Conservation (phyloP, 1,140 invertebrate genomes). For the Chymomyza costata region DNA sequence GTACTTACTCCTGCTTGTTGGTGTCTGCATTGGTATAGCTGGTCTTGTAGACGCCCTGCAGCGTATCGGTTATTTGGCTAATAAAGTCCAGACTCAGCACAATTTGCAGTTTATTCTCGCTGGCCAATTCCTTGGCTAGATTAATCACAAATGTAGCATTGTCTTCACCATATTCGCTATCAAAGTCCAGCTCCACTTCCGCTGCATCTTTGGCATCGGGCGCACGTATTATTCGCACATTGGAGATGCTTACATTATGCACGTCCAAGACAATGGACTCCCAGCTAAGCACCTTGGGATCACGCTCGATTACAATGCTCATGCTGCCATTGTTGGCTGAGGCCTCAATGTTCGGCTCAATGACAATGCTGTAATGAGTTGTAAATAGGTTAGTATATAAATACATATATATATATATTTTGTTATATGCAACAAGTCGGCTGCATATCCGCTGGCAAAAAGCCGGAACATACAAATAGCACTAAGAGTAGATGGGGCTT, state of each 20-base stretch:
- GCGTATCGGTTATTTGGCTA: constrained; percentile 79
- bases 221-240: constrained; percentile 57
- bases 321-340: constrained; percentile 64
- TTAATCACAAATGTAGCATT: constrained; percentile 64
- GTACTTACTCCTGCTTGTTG: constrained; percentile 80
- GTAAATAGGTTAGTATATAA: background rate
- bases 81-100: constrained; percentile 79
- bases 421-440: background rate
- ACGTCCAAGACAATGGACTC: constrained; percentile 72
- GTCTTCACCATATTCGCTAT: constrained; percentile 59
- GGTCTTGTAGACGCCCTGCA: constrained; percentile 88
- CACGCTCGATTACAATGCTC: constrained; percentile 58
- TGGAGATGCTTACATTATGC: constrained; percentile 62
- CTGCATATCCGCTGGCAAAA: too few relatives aligned
- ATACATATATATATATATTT: background rate
- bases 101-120: constrained; percentile 32
- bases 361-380: constrained; percentile 54
- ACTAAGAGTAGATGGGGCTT: too few relatives aligned
- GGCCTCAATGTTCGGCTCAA: constrained; percentile 60
- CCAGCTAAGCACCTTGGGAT: constrained; percentile 48
- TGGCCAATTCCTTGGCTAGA: constrained; percentile 30
- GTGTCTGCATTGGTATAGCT: constrained; percentile 81
- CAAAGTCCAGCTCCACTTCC: constrained; percentile 61
- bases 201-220: constrained; percentile 22
- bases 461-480: too few relatives aligned